phyloP scores from a whole-genome alignment of 2,888 invertebrate species.

The Clanis bilineata region DNA sequence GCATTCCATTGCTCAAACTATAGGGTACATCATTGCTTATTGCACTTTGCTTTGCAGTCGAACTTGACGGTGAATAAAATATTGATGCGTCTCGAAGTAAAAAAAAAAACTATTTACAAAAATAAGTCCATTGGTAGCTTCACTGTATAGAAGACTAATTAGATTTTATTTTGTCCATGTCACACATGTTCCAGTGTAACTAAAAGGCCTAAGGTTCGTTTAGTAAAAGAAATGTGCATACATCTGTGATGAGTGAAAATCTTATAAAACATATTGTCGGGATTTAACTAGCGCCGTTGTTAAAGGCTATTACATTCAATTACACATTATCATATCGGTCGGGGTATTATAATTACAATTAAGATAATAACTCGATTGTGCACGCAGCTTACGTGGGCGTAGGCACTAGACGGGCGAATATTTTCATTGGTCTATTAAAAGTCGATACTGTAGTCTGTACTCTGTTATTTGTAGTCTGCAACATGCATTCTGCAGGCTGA shows the following conservation, averaged over 20 bases:
- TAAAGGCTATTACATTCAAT: neutral
- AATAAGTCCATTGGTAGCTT: neutral
- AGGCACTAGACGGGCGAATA: neutral
- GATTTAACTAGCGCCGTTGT: neutral
- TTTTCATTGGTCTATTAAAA: slow-evolving; percentile 6
- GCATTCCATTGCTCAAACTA: neutral
- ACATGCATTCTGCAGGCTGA: slow-evolving; percentile 8
- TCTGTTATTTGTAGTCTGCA: neutral
- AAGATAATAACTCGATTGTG: neutral
- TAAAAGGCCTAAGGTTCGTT: neutral
- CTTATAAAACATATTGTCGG: neutral
- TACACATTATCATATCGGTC: neutral
- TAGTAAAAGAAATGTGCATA: neutral
- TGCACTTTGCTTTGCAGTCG: neutral
- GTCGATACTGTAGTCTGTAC: neutral
- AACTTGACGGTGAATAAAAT: neutral
- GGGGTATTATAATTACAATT: neutral
- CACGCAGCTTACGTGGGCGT: slow-evolving; percentile 2
- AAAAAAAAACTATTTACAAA: slow-evolving; percentile 3
- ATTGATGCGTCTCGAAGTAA: neutral
- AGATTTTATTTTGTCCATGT: neutral
- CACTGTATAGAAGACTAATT: neutral
- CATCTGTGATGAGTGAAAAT: slow-evolving; percentile 1
- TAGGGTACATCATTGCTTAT: neutral
- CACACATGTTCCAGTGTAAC: too few species aligned